phyloP scores from a whole-genome alignment of 2,888 invertebrate genomes.

The Magallana nippona region DNA sequence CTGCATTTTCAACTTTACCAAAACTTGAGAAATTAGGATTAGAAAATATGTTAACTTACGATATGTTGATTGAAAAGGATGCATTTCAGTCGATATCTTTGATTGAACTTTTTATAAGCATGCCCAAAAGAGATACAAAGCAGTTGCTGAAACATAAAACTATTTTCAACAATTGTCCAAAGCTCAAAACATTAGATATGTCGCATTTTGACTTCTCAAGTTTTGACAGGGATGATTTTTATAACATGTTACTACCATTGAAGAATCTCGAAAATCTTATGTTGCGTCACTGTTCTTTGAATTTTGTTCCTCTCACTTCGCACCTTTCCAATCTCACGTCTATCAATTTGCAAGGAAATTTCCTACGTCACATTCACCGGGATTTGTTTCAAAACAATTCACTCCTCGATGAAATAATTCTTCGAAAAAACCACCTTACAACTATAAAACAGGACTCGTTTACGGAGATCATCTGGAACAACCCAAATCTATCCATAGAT shows the following conservation, averaged over 20 bases:
- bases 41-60: slow-evolving; percentile 28
- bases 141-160: background rate
- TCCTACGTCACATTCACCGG: slow-evolving; percentile 3
- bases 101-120: slow-evolving; percentile 17
- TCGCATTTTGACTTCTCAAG: slow-evolving; percentile 5
- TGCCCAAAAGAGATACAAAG: background rate
- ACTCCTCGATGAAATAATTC: background rate
- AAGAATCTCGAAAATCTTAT: background rate
- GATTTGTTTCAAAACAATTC: slow-evolving; percentile 12
- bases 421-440: slow-evolving; percentile 33
- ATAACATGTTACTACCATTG: slow-evolving; percentile 22
- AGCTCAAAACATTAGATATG: slow-evolving; percentile 6
- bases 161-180: slow-evolving; percentile 23
- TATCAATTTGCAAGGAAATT: slow-evolving; percentile 27
- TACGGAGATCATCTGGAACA: slow-evolving; percentile 17
- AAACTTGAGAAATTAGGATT: background rate
- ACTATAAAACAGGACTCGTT: slow-evolving; percentile 45
- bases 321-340: background rate
- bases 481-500: slow-evolving; percentile 79
- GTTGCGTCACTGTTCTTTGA: background rate
- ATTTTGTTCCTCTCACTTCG: slow-evolving; percentile 17
- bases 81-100: slow-evolving; percentile 26
- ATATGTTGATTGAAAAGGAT: slow-evolving; percentile 8
- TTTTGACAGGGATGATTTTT: background rate
- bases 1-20: slow-evolving; percentile 21